Conservation (phyloP, 2,888 invertebrate genomes). For the Hypsopygia costalis region DNA sequence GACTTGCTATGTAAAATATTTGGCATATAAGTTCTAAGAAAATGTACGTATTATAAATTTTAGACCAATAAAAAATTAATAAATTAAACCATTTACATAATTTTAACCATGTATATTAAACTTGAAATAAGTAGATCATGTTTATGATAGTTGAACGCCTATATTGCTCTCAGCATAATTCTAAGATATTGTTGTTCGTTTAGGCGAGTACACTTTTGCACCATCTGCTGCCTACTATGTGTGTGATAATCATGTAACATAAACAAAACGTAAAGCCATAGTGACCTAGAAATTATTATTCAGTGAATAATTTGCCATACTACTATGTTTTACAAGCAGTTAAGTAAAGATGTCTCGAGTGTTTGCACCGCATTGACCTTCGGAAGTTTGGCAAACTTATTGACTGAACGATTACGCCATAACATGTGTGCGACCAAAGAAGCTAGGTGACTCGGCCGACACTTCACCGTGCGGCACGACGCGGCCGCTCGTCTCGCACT, state of each 20-base stretch:
- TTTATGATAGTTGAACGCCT: no score
- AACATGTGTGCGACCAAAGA: constrained; percentile 47
- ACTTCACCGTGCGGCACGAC: constrained; percentile 46
- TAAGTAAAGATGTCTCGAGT: constrained; percentile 62
- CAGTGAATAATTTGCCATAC: constrained; percentile 51
- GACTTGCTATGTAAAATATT: no score
- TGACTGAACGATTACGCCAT: constrained; percentile 72
- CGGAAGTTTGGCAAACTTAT: constrained; percentile 73
- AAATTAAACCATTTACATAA: no score
- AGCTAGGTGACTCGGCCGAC: constrained; percentile 37
- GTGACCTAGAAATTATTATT: constrained; percentile 66
- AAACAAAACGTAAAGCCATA: constrained; percentile 36
- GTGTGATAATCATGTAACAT: constrained; percentile 14
- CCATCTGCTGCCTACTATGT: no score
- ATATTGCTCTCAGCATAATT: no score
- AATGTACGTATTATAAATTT: no score
- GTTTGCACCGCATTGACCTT: constrained; percentile 72
- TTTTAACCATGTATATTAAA: no score
- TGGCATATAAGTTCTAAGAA: no score
- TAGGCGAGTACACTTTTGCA: no score
- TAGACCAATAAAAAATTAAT: no score
- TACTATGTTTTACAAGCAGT: constrained; percentile 46
- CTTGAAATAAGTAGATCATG: no score
- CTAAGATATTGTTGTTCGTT: no score
- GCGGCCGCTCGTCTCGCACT: constrained; percentile 52